phyloP scores from a whole-genome alignment of 2,888 invertebrate genomes.

The Lysandra bellargus region DNA sequence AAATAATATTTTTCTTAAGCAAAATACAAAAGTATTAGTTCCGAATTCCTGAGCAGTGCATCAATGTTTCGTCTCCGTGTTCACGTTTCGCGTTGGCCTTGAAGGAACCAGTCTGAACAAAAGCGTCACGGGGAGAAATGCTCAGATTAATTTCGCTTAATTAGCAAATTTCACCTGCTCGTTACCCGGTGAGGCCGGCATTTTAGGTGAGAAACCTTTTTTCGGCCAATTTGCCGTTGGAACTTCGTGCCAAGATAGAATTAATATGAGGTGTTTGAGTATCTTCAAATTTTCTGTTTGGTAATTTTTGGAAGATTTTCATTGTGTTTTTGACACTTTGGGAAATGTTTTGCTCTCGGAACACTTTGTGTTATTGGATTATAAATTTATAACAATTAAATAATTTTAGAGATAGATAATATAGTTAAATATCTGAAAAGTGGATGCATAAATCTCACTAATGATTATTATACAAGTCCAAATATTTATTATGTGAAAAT shows the following conservation, averaged over 20 bases:
- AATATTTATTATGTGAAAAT: slow-evolving; percentile 17
- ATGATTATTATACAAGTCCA: neutral
- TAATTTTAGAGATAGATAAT: neutral
- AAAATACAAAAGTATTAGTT: slow-evolving; percentile 23
- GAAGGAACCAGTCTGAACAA: slow-evolving; percentile 78
- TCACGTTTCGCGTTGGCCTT: slow-evolving; percentile 72
- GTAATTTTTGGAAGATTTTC: neutral
- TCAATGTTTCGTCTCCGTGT: slow-evolving; percentile 52
- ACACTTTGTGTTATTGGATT: no score
- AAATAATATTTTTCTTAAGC: neutral
- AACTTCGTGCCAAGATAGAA: slow-evolving; percentile 4
- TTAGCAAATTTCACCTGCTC: slow-evolving; percentile 51
- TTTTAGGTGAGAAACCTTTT: slow-evolving; percentile 22
- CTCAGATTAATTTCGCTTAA: slow-evolving; percentile 62
- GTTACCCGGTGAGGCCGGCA: slow-evolving; percentile 5
- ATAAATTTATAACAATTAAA: neutral
- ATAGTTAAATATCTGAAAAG: neutral
- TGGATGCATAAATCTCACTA: neutral
- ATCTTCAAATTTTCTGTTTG: neutral
- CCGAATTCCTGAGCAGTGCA: slow-evolving; percentile 46
- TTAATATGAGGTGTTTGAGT: neutral
- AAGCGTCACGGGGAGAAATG: slow-evolving; percentile 70
- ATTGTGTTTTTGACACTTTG: neutral
- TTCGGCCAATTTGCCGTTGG: slow-evolving; percentile 9
- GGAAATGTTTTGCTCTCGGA: neutral